Evolutionary conservation across 2,888 invertebrate species (phyloP).

Genomic region (Caenorhabditis plicata): DNA sequence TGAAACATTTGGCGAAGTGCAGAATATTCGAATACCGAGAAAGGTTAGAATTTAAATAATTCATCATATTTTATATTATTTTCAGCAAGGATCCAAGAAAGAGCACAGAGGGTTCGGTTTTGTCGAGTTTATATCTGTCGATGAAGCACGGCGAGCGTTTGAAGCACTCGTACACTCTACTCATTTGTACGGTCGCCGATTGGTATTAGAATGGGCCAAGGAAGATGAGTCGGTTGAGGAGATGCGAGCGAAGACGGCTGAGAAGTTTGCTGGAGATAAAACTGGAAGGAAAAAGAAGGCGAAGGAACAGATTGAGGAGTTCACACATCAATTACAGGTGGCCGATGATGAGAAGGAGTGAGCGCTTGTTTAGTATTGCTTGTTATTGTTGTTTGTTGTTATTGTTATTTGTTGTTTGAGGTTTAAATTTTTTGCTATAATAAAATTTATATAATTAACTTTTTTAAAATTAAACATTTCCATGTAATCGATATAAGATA

Average conservation of each 20-base stretch:
- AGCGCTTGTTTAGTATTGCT: neutral
- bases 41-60: slow-evolving; percentile 79
- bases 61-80: neutral
- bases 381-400: neutral
- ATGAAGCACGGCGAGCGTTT: slow-evolving; percentile 92
- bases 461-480: too few species aligned
- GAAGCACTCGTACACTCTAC: slow-evolving; percentile 80
- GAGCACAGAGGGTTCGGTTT: slow-evolving; percentile 92
- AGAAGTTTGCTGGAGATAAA: slow-evolving; percentile 43
- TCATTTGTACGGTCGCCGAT: slow-evolving; percentile 90
- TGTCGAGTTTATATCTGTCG: slow-evolving; percentile 78
- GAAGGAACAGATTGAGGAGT: slow-evolving; percentile 34
- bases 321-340: slow-evolving; percentile 35
- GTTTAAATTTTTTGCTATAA: slow-evolving; percentile 4
- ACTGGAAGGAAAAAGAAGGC: slow-evolving; percentile 16
- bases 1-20: slow-evolving; percentile 89
- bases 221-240: slow-evolving; percentile 77
- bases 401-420: slow-evolving; percentile 10
- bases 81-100: slow-evolving; percentile 30
- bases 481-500: too few species aligned
- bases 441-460: neutral
- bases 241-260: slow-evolving; percentile 70
- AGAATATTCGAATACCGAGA: slow-evolving; percentile 84
- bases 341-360: slow-evolving; percentile 40
- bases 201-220: slow-evolving; percentile 91